Evolutionary conservation across 2,113 vertebrate genomes (phyloP).

Genomic region (Megatriorchis doriae): DNA sequence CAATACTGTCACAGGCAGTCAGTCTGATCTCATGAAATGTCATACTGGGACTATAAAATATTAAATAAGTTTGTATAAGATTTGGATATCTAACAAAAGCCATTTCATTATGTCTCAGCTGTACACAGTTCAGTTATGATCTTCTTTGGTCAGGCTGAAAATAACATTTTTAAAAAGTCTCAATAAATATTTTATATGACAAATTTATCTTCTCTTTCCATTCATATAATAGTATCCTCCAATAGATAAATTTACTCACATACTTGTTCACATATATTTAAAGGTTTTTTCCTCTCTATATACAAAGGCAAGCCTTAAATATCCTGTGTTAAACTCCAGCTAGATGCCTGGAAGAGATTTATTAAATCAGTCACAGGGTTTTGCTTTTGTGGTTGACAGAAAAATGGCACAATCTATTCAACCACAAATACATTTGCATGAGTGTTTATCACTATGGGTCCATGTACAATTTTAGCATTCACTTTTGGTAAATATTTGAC

Average conservation of each 20-base stretch:
- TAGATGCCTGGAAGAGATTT: background rate
- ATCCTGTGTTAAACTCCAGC: background rate
- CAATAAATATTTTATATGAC: conserved; percentile 6
- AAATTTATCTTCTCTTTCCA: background rate
- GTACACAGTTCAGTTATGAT: background rate
- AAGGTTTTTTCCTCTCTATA: background rate
- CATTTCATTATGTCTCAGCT: background rate
- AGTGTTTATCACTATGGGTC: background rate
- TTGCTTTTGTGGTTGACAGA: background rate
- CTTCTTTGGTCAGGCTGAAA: background rate
- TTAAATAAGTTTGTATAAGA: conserved; percentile 29
- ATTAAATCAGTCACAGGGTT: background rate
- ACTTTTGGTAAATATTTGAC: conserved; percentile 7
- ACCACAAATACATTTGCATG: background rate
- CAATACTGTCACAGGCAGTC: background rate
- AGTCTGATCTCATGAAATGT: conserved; percentile 1
- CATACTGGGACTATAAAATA: conserved; percentile 5
- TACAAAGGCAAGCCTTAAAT: background rate
- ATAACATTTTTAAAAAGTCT: background rate
- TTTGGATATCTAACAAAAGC: background rate
- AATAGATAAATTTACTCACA: background rate
- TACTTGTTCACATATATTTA: background rate
- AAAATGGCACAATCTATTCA: background rate
- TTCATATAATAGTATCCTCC: background rate
- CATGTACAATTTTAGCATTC: background rate